These are phyloP conservation scores for Teleogryllus oceanicus DNA, from an alignment of 2,888 invertebrate genomes.

Conservation along the genomic window DNA sequence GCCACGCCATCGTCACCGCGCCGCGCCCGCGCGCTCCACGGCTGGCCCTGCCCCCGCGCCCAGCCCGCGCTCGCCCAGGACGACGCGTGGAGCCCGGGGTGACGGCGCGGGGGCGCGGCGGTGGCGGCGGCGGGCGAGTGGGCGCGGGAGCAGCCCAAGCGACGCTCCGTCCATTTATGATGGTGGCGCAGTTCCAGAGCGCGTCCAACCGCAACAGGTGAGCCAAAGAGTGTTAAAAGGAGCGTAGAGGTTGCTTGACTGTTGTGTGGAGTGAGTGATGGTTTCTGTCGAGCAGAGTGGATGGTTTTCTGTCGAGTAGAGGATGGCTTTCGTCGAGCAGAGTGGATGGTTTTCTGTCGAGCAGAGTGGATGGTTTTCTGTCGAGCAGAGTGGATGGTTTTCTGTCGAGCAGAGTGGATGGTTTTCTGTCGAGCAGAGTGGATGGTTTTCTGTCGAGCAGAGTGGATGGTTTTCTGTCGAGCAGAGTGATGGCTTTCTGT, in stretches of 20 bases:
- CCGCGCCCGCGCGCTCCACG: neutral
- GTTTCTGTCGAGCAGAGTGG: no score
- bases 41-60: neutral
- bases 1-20: no score
- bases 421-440: no score
- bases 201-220: neutral
- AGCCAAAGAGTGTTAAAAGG: neutral
- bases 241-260: neutral
- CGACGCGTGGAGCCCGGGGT: neutral
- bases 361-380: no score
- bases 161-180: conserved; percentile 61
- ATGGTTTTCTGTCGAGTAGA: no score
- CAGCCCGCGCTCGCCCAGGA: neutral
- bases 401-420: no score
- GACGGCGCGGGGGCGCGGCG: neutral
- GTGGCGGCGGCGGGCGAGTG: neutral
- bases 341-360: no score
- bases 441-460: no score
- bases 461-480: no score
- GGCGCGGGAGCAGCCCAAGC: conserved; percentile 42
- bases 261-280: neutral
- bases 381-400: no score
- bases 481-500: no score
- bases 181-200: conserved; percentile 60
- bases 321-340: no score